phyloP scores from a whole-genome alignment of 2,888 invertebrate species.

The Noctuana brunneofusca region DNA sequence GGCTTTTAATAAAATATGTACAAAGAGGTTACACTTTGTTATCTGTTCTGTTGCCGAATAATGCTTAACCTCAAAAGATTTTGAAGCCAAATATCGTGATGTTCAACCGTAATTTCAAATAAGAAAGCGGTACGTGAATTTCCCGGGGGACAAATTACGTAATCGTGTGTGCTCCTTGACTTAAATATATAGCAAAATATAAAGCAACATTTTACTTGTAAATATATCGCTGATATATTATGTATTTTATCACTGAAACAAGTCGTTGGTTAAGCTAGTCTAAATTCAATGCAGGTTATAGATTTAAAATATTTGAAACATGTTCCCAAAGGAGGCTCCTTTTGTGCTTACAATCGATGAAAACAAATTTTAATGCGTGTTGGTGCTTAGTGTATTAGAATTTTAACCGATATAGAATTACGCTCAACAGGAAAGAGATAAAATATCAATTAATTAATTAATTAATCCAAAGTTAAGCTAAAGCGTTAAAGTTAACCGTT shows the following conservation, averaged over 20 bases:
- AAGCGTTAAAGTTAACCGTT: too few species aligned
- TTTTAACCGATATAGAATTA: too few species aligned
- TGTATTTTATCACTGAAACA: too few species aligned
- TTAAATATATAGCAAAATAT: constrained; percentile 44
- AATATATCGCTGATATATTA: constrained; percentile 10
- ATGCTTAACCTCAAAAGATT: constrained; percentile 28
- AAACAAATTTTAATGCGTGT: too few species aligned
- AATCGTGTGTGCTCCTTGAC: constrained; percentile 46
- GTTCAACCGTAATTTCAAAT: constrained; percentile 53
- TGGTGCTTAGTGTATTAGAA: too few species aligned
- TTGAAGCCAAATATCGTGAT: constrained; percentile 34
- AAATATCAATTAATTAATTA: too few species aligned
- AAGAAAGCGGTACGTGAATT: constrained; percentile 54
- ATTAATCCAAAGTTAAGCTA: too few species aligned
- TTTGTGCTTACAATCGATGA: too few species aligned
- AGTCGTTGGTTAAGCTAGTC: too few species aligned
- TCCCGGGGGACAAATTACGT: constrained; percentile 64
- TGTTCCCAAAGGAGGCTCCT: too few species aligned
- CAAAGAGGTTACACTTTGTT: constrained; percentile 18
- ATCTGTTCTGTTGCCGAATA: constrained; percentile 25
- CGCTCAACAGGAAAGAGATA: too few species aligned
- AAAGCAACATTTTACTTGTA: constrained; percentile 42
- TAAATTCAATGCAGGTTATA: too few species aligned
- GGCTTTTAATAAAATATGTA: constrained; percentile 25
- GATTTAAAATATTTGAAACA: neutral